These are phyloP conservation scores for Otocyon megalotis DNA, from an alignment of 2,113 vertebrate species.

Conservation along the genomic window DNA sequence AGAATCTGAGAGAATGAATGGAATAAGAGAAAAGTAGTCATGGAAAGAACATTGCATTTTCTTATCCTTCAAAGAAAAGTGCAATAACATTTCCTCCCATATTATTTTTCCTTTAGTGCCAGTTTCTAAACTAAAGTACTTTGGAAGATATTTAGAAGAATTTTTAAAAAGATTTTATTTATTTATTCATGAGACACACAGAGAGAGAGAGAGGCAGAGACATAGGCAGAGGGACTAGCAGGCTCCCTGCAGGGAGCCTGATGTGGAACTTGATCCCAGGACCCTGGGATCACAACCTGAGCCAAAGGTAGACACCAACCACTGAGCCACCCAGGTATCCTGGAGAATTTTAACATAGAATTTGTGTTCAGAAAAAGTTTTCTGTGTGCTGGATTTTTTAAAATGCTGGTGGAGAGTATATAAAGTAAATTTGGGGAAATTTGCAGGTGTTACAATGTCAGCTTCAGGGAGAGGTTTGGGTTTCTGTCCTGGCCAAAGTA, in stretches of 20 bases:
- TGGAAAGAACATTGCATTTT: constrained; percentile 18
- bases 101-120: constrained; percentile 1
- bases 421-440: constrained; percentile 1
- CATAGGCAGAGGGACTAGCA: too few relatives aligned
- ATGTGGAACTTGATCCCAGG: too few relatives aligned
- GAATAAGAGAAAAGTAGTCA: neutral
- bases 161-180: neutral
- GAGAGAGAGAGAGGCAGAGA: too few relatives aligned
- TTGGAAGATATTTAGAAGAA: constrained; percentile 45
- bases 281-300: too few relatives aligned
- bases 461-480: neutral
- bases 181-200: too few relatives aligned
- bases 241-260: too few relatives aligned
- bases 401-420: neutral
- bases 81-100: neutral
- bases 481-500: neutral
- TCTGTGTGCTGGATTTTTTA: neutral
- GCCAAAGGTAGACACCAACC: too few relatives aligned
- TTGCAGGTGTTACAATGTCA: neutral
- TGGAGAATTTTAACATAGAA: neutral
- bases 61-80: constrained; percentile 29
- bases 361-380: neutral
- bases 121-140: constrained; percentile 34
- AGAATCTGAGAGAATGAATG: constrained; percentile 16
- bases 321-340: too few relatives aligned